These are phyloP conservation scores for Balaenoptera acutorostrata DNA, from an alignment of 2,113 vertebrate species.

Conservation along the genomic window DNA sequence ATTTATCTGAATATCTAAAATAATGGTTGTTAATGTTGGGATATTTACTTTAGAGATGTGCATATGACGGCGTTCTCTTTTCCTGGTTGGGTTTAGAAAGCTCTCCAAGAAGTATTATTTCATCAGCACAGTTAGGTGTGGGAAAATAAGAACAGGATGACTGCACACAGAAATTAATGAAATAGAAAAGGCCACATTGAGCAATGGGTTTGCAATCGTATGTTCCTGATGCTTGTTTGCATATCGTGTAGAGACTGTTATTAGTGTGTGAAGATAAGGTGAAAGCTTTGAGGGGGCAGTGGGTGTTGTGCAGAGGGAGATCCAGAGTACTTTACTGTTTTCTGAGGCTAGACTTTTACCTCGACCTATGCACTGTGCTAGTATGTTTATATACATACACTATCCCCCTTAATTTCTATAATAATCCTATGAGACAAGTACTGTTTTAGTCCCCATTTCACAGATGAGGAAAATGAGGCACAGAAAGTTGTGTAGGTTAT, in stretches of 20 bases:
- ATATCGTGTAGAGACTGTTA: neutral
- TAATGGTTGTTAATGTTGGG: neutral
- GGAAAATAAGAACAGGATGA: neutral
- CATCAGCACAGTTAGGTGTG: neutral
- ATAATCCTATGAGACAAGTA: neutral
- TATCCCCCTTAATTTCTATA: neutral
- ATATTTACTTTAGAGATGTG: neutral
- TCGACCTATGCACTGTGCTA: neutral
- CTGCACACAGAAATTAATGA: neutral
- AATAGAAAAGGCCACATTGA: neutral
- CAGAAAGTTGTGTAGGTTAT: neutral
- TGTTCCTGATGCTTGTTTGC: neutral
- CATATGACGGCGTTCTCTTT: neutral
- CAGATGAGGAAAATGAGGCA: neutral
- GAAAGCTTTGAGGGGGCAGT: neutral
- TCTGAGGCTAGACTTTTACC: neutral
- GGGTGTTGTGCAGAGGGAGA: neutral
- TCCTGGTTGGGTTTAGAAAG: neutral
- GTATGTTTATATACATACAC: neutral
- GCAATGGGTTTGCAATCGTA: neutral
- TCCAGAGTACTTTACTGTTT: neutral
- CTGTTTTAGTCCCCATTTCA: neutral
- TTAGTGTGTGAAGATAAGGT: neutral
- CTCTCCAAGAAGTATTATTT: neutral
- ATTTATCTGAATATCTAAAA: neutral